Evolutionary conservation across 2,888 invertebrate genomes (phyloP), one percentile per base, ranked within the genome.

Genomic region (Gisinianus flammeolus): DNA sequence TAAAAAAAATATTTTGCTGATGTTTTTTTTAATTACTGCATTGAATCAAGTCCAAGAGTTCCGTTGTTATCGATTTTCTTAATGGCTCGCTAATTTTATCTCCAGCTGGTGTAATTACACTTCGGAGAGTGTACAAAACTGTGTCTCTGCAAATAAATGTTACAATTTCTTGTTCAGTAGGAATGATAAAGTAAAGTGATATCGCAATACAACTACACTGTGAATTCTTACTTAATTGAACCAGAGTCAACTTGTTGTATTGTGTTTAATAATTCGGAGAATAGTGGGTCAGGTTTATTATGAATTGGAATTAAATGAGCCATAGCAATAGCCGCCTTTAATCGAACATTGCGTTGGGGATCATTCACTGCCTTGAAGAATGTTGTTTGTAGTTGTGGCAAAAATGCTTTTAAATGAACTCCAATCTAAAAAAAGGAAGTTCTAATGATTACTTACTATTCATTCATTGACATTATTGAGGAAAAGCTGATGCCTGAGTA

Each of bases 381-480:
- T 24, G 98, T 98, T 1, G 98, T 98, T 89, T 98, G 98, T 56
- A 99, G 91, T 88, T 99, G 99, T 1, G 99, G 98, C 85, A 98
- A 90, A 89, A 99, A 99, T 87, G 98, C 98, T 88, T 97, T 97
- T 87, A 99, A 88, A 92, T 96, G 93, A 54, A 93, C 91, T 66
- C 97, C 97, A 81, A 97, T 97, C 94, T 94, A 86, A 26, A 86
- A 85, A 77, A 64, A 79, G 64, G 54, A 75, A 67, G 72, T 68
- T 68, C 52, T 24, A 56, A 22, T 33, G 31, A 66, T n/a, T 22
- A 24, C 19, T 54, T 31, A 22, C 5, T 31, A 52, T 31, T 66
- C 30, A 16, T 22, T 24, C 28, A 12, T 26, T 58, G 54, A 5
- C 8, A 58, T 56, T n/a, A n/a, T n/a, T n/a, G n/a, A n/a, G n/a